These are phyloP conservation scores for Herpetotheres cachinnans DNA, from an alignment of 2,113 vertebrate genomes.

Conservation along the genomic window DNA sequence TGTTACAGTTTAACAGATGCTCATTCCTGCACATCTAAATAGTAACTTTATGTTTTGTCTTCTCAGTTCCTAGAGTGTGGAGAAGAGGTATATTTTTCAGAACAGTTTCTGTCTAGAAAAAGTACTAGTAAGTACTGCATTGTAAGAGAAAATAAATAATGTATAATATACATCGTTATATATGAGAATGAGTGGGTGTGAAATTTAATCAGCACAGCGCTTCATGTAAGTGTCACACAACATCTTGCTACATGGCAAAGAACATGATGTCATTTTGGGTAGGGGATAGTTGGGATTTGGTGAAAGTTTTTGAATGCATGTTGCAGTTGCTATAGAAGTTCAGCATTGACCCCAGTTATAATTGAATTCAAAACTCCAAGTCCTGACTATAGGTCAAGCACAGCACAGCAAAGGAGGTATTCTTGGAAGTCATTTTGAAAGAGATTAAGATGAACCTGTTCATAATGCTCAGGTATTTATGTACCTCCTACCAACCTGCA, in stretches of 20 bases:
- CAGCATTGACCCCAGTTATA: neutral
- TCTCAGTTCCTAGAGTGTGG: neutral
- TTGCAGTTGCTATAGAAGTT: neutral
- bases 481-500: neutral
- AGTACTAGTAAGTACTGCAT: neutral
- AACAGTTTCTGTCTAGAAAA: neutral
- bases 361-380: neutral
- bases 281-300: neutral
- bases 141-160: neutral
- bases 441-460: neutral
- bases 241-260: neutral
- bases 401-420: neutral
- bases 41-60: neutral
- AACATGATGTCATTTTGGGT: neutral
- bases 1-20: neutral
- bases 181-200: neutral
- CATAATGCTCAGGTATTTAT: neutral
- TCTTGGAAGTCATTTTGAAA: neutral
- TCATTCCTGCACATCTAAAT: neutral
- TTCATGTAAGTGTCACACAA: neutral
- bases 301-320: neutral
- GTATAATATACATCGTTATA: neutral
- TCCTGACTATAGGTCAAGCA: neutral
- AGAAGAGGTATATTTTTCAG: neutral
- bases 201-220: neutral